phyloP scores from a whole-genome alignment of 2,797 vertebrate genomes.

The Silurus aristotelis region DNA sequence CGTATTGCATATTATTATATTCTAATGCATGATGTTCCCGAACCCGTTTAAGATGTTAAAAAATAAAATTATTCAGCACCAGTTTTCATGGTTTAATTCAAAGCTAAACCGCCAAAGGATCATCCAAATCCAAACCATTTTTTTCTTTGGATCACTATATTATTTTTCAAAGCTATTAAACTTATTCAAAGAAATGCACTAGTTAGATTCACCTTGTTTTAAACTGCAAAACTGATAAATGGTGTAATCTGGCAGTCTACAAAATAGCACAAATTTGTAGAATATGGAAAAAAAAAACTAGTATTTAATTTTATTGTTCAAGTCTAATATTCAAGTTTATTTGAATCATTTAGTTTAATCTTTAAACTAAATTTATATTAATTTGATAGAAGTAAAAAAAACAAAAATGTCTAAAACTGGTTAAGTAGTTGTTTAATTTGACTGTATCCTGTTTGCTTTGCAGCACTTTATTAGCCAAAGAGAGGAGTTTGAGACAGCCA shows the following conservation, averaged over 20 bases:
- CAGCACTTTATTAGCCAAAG: constrained; percentile 96
- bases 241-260: background rate
- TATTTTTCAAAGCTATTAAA: background rate
- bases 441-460: background rate
- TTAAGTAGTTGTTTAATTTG: background rate
- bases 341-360: too few relatives aligned
- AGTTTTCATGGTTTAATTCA: background rate
- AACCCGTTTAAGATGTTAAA: background rate
- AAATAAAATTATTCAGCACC: background rate
- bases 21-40: background rate
- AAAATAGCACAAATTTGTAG: background rate
- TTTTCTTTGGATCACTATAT: background rate
- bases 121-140: background rate
- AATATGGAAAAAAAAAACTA: background rate
- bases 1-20: background rate
- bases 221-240: background rate
- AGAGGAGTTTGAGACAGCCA: constrained; percentile 95
- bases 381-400: background rate
- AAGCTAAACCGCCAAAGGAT: background rate
- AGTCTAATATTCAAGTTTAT: too few relatives aligned
- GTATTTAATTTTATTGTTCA: too few relatives aligned
- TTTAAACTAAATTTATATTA: background rate
- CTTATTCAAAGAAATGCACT: background rate
- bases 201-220: background rate
- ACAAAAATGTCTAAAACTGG: background rate